Evolutionary conservation across 2,113 vertebrate species (phyloP).

Genomic region (Hiodon tergisus): DNA sequence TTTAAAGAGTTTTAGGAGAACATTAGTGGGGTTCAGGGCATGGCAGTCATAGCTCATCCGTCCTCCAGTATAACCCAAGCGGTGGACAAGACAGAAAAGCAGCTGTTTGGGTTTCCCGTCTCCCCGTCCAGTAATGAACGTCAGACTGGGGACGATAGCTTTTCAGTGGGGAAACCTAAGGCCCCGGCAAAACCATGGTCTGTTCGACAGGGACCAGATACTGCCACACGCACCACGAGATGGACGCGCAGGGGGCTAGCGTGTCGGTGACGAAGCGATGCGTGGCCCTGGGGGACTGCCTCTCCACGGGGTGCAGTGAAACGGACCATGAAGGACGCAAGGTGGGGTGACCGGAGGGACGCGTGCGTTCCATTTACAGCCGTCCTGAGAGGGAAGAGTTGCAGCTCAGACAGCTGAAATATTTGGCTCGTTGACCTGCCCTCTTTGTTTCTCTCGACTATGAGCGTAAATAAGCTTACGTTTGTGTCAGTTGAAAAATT

Average conservation of each 20-base stretch:
- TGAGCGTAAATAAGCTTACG: too few species aligned
- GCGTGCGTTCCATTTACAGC: neutral
- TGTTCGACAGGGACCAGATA: constrained; percentile 66
- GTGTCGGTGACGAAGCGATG: constrained; percentile 84
- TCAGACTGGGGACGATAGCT: neutral
- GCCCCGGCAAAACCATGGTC: neutral
- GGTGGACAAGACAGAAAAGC: neutral
- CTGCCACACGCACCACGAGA: constrained; percentile 75
- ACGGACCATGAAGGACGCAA: constrained; percentile 59
- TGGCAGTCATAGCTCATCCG: neutral
- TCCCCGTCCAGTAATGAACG: neutral
- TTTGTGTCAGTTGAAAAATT: too few species aligned
- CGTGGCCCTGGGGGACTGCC: constrained; percentile 65
- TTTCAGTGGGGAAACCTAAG: neutral
- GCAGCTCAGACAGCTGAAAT: too few species aligned
- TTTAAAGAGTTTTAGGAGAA: neutral
- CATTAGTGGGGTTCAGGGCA: neutral
- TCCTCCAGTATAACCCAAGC: neutral
- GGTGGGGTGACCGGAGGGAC: constrained; percentile 47
- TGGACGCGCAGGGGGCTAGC: constrained; percentile 71
- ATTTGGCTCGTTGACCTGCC: too few species aligned
- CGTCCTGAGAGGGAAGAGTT: neutral
- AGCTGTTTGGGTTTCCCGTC: neutral
- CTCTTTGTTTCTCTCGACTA: too few species aligned
- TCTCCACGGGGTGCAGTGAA: constrained; percentile 67